Conservation (phyloP, 2,113 vertebrate species). For the Channa argus region DNA sequence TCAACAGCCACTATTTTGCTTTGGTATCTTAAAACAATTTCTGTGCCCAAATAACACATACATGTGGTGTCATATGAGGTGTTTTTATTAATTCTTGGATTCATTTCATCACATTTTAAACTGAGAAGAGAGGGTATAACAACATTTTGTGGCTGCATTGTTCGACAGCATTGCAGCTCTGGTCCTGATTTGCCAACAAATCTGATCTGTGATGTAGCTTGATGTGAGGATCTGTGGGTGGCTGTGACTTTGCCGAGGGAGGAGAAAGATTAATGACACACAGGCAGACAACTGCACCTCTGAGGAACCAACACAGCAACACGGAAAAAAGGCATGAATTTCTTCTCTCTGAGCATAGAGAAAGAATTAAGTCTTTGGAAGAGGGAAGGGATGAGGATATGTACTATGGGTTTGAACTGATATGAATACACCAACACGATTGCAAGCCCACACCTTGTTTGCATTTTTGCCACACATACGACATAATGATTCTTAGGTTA, state of each 20-base stretch:
- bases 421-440: constrained; percentile 1
- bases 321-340: constrained; percentile 24
- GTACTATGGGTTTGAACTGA: constrained; percentile 8
- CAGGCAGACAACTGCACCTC: constrained; percentile 52
- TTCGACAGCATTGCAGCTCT: constrained; percentile 34
- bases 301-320: constrained; percentile 19
- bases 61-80: neutral
- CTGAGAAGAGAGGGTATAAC: neutral
- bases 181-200: constrained; percentile 52
- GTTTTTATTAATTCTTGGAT: too few relatives aligned
- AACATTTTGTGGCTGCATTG: constrained; percentile 13
- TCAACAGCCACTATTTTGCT: constrained; percentile 1
- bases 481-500: constrained; percentile 7
- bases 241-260: constrained; percentile 41
- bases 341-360: constrained; percentile 18
- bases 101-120: neutral
- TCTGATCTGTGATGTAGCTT: constrained; percentile 53
- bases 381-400: constrained; percentile 14
- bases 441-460: constrained; percentile 23
- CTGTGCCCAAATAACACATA: neutral
- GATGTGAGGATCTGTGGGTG: constrained; percentile 57
- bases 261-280: constrained; percentile 62
- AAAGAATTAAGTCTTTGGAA: constrained; percentile 18
- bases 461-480: neutral
- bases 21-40: neutral